Conservation (phyloP, 2,888 invertebrate species). For the Sceliomorpha sp. region DNA sequence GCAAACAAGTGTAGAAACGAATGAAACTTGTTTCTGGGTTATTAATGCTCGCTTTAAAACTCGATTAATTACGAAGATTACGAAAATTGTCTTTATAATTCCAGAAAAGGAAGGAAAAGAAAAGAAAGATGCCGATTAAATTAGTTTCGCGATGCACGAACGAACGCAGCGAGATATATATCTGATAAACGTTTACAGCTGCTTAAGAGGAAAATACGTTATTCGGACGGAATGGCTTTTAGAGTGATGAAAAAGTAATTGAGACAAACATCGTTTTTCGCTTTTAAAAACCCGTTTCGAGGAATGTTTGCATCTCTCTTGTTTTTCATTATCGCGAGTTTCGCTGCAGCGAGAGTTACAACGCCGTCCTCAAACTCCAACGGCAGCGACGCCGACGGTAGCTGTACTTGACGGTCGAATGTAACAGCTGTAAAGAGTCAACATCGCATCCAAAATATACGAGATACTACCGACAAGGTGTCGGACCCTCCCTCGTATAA, state of each 20-base stretch:
- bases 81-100: too few relatives aligned
- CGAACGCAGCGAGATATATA: too few relatives aligned
- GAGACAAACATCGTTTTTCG: conserved; percentile 29
- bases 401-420: conserved; percentile 56
- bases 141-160: too few relatives aligned
- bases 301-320: conserved; percentile 19
- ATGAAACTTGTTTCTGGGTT: too few relatives aligned
- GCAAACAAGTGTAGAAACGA: too few relatives aligned
- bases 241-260: conserved; percentile 22
- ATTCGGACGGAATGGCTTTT: conserved; percentile 16
- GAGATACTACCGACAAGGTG: conserved; percentile 66
- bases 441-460: conserved; percentile 70
- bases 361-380: conserved; percentile 21
- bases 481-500: conserved; percentile 57
- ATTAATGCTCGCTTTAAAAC: too few relatives aligned
- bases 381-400: conserved; percentile 3
- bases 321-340: conserved; percentile 28
- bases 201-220: conserved; percentile 7
- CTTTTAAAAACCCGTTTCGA: conserved; percentile 35
- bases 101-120: too few relatives aligned
- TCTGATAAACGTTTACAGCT: background rate
- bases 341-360: conserved; percentile 21
- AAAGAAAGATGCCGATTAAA: too few relatives aligned
- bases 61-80: too few relatives aligned
- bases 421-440: conserved; percentile 76